Conservation (phyloP, 1,140 invertebrate species). For the Goniozus legneri region DNA sequence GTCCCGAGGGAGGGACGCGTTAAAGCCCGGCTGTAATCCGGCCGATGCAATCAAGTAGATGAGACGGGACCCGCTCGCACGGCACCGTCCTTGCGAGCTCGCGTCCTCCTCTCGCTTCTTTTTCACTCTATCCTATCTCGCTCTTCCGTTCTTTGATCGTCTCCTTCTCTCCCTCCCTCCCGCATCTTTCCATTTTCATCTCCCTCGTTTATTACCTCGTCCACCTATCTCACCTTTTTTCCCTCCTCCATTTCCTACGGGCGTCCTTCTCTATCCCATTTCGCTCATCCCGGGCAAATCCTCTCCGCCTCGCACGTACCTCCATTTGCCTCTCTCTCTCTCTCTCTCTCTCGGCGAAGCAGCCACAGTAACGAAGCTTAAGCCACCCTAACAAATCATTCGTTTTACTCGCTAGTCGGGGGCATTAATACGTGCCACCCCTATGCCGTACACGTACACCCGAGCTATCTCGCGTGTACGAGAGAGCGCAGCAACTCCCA, state of each 20-base stretch:
- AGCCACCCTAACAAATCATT: slow-evolving; percentile 33
- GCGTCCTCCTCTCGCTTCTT: slow-evolving; percentile 2
- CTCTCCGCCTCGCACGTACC: not conserved
- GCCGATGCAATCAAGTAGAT: slow-evolving; percentile 35
- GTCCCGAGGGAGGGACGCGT: slow-evolving; percentile 29
- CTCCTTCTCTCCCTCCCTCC: slow-evolving; percentile 2
- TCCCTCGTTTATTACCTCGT: not conserved
- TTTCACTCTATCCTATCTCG: not conserved
- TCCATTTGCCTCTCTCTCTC: slow-evolving; percentile 5
- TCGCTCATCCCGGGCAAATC: slow-evolving; percentile 2
- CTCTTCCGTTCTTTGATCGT: slow-evolving; percentile 9
- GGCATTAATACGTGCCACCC: slow-evolving; percentile 26
- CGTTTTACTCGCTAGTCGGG: slow-evolving; percentile 25
- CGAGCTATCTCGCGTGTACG: no score
- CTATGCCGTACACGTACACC: slow-evolving; percentile 5
- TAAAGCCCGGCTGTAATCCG: slow-evolving; percentile 33
- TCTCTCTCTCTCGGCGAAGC: slow-evolving; percentile 22
- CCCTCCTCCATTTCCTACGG: no score
- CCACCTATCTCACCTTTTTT: not conserved
- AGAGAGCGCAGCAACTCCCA: not conserved
- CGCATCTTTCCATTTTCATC: not conserved
- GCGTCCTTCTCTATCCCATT: slow-evolving; percentile 13
- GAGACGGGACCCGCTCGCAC: slow-evolving; percentile 20
- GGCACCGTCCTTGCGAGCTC: not conserved
- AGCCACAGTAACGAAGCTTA: slow-evolving; percentile 30